Conservation (phyloP, 2,113 vertebrate species). For the Ceyx melanurus region DNA sequence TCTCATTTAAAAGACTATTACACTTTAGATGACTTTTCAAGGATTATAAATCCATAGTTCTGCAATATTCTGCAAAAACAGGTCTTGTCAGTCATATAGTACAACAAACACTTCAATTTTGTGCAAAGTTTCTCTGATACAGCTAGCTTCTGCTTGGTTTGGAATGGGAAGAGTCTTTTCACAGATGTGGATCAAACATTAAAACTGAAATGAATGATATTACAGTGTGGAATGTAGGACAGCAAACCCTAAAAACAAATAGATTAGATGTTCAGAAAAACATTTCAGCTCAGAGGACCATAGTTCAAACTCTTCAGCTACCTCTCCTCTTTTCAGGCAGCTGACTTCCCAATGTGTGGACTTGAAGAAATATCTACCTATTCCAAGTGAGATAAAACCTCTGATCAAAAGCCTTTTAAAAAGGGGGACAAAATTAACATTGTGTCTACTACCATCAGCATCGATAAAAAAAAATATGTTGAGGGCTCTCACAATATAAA, state of each 20-base stretch:
- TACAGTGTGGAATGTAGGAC: background rate
- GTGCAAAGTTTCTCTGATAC: background rate
- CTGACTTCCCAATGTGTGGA: background rate
- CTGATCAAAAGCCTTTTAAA: background rate
- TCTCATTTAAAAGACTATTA: slow-evolving; percentile 43
- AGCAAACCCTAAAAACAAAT: background rate
- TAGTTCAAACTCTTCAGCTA: background rate
- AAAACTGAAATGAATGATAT: background rate
- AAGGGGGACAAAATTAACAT: background rate
- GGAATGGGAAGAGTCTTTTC: background rate
- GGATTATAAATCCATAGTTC: background rate
- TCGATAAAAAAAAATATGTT: background rate
- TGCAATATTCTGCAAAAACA: no score
- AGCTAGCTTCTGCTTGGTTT: background rate
- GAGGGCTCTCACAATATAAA: background rate
- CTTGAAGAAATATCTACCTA: background rate
- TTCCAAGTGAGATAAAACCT: background rate
- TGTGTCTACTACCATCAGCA: background rate
- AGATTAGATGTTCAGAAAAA: background rate
- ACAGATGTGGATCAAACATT: background rate
- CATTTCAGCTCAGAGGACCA: background rate
- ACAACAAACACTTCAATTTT: background rate
- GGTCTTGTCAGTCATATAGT: background rate
- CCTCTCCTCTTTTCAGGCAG: background rate
- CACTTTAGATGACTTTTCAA: slow-evolving; percentile 24